Conservation (phyloP, 2,113 vertebrate genomes). For the Nettapus auritus region DNA sequence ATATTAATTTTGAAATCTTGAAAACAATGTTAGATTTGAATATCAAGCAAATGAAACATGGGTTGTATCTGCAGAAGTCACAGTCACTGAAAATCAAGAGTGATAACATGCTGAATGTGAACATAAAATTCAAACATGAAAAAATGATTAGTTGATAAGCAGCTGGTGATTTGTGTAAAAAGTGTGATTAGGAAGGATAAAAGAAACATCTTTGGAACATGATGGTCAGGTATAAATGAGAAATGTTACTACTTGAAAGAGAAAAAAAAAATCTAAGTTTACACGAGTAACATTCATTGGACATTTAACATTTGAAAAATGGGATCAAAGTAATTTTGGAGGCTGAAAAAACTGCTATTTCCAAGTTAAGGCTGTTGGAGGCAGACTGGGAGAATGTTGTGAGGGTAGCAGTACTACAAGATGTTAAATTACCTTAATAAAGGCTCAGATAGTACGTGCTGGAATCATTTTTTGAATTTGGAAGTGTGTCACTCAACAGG, state of each 20-base stretch:
- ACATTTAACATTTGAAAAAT: background rate
- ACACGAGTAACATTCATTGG: background rate
- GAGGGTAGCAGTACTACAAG: background rate
- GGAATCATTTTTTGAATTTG: background rate
- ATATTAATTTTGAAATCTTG: background rate
- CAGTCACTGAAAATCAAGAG: background rate
- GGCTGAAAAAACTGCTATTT: background rate
- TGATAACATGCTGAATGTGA: background rate
- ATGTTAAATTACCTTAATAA: background rate
- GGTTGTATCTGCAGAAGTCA: background rate
- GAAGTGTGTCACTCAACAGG: background rate
- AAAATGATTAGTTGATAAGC: background rate
- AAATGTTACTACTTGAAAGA: background rate
- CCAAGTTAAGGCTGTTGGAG: background rate
- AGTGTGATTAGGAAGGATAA: background rate
- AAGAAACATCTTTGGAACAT: background rate
- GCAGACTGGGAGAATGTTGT: background rate
- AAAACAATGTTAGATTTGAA: background rate
- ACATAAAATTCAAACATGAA: background rate
- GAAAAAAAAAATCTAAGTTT: background rate
- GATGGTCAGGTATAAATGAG: background rate
- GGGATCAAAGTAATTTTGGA: background rate
- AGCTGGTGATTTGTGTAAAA: background rate
- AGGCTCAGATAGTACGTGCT: background rate
- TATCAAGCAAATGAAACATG: background rate